A percentile compares a stretch with the other conserved stretches of the same genome.
These are phyloP conservation scores for Clavelina lepadiformis DNA, from an alignment of 23 tunicate genomes.

Conservation along the genomic window DNA sequence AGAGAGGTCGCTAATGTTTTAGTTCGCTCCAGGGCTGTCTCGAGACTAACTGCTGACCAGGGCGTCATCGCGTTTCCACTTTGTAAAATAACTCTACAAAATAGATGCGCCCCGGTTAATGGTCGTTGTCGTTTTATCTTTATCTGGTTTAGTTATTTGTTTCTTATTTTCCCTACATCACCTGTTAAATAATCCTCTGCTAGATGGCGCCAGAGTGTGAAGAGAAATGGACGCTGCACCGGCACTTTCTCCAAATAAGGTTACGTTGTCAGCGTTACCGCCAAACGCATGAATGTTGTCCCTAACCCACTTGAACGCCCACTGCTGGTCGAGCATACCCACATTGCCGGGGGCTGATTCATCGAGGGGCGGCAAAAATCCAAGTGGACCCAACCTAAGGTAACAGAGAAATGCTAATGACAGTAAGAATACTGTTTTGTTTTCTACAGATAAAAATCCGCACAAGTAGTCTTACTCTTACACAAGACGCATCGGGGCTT, in stretches of 20 bases:
- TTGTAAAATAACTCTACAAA: slow-evolving; percentile 53
- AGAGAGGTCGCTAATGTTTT: slow-evolving; percentile 8
- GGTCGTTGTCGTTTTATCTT: too few relatives aligned
- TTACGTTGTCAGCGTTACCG: slow-evolving; percentile 64
- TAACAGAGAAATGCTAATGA: neutral
- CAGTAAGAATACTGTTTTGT: neutral
- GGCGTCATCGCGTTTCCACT: slow-evolving; percentile 57
- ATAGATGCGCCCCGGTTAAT: too few relatives aligned
- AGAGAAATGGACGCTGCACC: slow-evolving; percentile 64
- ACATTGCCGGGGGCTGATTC: slow-evolving; percentile 43
- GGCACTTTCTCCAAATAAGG: slow-evolving; percentile 70
- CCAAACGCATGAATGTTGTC: slow-evolving; percentile 62
- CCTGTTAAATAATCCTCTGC: slow-evolving; percentile 50
- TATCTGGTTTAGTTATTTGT: too few relatives aligned
- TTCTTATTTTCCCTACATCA: too few relatives aligned
- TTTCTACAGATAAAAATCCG: neutral
- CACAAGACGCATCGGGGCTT: too few relatives aligned
- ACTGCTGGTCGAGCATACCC: slow-evolving; percentile 62
- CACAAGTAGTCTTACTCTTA: too few relatives aligned
- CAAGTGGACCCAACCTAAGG: slow-evolving; percentile 60
- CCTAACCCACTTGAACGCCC: slow-evolving; percentile 63
- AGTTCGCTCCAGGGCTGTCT: slow-evolving; percentile 18
- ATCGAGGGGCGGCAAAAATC: slow-evolving; percentile 61
- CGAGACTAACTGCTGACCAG: slow-evolving; percentile 44
- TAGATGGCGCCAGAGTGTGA: slow-evolving; percentile 46